A percentile compares a stretch with the other conserved stretches of the same genome.
These are phyloP conservation scores for Sinosuthora webbiana DNA, from an alignment of 2,113 vertebrate species.

Conservation along the genomic window DNA sequence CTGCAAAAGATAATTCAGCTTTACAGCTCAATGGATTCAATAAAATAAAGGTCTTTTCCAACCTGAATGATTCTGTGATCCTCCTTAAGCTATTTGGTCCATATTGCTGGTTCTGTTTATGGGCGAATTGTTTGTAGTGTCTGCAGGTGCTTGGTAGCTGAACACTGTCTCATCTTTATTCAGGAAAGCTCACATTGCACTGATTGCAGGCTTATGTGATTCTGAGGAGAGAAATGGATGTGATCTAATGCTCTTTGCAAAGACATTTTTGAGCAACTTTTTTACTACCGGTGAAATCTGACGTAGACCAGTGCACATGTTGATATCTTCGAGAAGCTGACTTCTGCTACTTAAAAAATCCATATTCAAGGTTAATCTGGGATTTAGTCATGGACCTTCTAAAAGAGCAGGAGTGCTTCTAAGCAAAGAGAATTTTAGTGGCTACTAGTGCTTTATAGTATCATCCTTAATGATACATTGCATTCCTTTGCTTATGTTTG, in stretches of 20 bases:
- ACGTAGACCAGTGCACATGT: background rate
- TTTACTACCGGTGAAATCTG: background rate
- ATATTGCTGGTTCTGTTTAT: background rate
- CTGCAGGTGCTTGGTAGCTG: background rate
- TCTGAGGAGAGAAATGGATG: background rate
- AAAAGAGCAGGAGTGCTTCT: background rate
- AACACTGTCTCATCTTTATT: slow-evolving; percentile 12
- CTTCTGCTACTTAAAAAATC: background rate
- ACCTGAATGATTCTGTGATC: background rate
- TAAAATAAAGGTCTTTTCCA: background rate
- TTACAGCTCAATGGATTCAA: background rate
- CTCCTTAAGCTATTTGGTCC: background rate
- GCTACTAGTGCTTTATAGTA: background rate
- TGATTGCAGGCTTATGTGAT: background rate
- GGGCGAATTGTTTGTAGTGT: background rate
- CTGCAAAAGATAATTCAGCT: background rate
- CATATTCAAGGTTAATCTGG: background rate
- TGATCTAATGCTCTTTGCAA: background rate
- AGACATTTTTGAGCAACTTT: background rate
- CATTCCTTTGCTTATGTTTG: background rate
- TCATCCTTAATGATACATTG: background rate
- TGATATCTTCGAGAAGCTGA: background rate
- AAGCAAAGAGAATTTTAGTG: background rate
- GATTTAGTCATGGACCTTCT: background rate
- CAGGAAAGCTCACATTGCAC: background rate